A percentile compares a stretch with the other conserved stretches of the same genome.
phyloP scores from a whole-genome alignment of 2,113 vertebrate genomes.

The Cinclus cinclus region DNA sequence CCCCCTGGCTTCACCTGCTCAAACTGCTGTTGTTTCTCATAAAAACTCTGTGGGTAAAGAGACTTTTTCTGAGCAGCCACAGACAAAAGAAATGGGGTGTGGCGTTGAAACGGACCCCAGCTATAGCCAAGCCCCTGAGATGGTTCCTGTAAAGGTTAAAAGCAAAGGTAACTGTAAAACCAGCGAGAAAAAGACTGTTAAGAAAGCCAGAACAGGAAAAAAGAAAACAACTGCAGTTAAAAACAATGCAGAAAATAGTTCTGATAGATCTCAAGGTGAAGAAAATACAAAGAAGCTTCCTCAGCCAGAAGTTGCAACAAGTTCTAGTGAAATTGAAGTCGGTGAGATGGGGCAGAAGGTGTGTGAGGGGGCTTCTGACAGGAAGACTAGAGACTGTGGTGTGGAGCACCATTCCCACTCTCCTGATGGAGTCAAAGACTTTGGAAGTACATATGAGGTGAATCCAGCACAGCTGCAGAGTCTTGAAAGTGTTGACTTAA shows the following conservation, averaged over 20 bases:
- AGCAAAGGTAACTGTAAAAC: constrained; percentile 10
- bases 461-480: not conserved
- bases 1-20: not conserved
- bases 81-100: not conserved
- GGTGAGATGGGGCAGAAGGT: not conserved
- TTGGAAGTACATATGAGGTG: not conserved
- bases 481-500: not conserved
- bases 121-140: not conserved
- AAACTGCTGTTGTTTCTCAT: not conserved
- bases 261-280: not conserved
- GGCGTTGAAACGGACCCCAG: not conserved
- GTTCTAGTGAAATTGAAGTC: not conserved
- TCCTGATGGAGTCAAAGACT: not conserved
- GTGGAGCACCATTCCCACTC: not conserved
- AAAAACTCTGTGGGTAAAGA: not conserved
- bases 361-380: not conserved
- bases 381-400: not conserved
- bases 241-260: not conserved
- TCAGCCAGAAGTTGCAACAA: not conserved
- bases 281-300: not conserved
- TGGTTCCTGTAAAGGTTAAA: constrained; percentile 34
- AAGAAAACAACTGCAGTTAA: not conserved
- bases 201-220: not conserved
- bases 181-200: not conserved
- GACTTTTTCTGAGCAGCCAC: not conserved